Base-by-base conservation (phyloP, 2,113 vertebrate genomes). In the Neomonachus schauinslandi region DNA sequence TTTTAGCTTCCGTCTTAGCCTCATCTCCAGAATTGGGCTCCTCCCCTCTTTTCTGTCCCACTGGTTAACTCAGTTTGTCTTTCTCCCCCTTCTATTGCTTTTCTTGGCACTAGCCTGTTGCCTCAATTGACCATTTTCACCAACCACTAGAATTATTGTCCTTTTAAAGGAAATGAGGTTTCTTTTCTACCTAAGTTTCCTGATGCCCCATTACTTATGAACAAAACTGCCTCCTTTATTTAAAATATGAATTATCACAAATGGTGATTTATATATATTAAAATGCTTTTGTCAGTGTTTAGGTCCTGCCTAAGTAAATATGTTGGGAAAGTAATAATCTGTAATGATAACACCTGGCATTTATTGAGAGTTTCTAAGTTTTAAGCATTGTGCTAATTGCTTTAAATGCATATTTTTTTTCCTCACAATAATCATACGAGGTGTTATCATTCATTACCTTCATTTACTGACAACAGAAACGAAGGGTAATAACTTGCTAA, bases 321-420 rank as follows among this genome's bases (percentile, higher is more conserved):
- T 33, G 53, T 63, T 93, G 28, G 19, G 31, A 72, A 76, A 95
- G 84, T 81, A 88, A 51, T 67, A 67, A n/a, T 79, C 89, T 67
- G 2, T 67, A 74, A 67, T 26, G 3, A 59, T 51, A 92, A 95
- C 46, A 63, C 2, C 46, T 92, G 28, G 21, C 26, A 82, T 77
- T 81, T 49, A 55, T 31, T 61, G 80, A 74, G 83, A 39, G 49
- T n/a, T 55, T 57, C 28, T 57, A 33, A 42, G 55, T 61, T 97
- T 72, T 10, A 31, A 2, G 10, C 11, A 53, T 77, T 55, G 72
- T 72, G 22, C 12, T 90, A 87, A 79, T 55, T 84, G 16, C 21
- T 84, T 74, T 72, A 92, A 89, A 57, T 24, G 74, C 46, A 33
- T n/a, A 55, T 67, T 96, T 94, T 89, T 65, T 65, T 89, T 55